phyloP scores from a whole-genome alignment of 2,888 invertebrate species.

The Willowsia nigromaculata region DNA sequence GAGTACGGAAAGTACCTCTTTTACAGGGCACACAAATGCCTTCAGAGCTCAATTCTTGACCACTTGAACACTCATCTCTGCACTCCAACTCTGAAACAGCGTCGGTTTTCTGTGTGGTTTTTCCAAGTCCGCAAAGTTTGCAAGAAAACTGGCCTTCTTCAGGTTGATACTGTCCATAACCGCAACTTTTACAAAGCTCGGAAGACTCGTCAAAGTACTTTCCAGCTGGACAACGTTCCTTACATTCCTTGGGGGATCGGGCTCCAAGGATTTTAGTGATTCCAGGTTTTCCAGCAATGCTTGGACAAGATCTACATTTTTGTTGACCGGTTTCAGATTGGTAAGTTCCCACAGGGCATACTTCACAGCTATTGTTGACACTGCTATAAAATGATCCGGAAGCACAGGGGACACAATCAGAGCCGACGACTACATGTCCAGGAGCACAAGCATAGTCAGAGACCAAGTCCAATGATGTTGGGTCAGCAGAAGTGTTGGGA shows the following conservation, averaged over 20 bases:
- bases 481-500: slow-evolving; percentile 96
- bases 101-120: slow-evolving; percentile 94
- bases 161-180: slow-evolving; percentile 95
- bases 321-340: slow-evolving; percentile 95
- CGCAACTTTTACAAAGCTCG: slow-evolving; percentile 94
- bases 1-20: slow-evolving; percentile 91
- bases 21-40: slow-evolving; percentile 96
- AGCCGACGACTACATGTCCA: slow-evolving; percentile 93
- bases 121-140: slow-evolving; percentile 92
- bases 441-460: slow-evolving; percentile 95
- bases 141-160: slow-evolving; percentile 94
- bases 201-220: slow-evolving; percentile 95
- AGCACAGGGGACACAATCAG: slow-evolving; percentile 87
- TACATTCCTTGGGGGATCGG: slow-evolving; percentile 82
- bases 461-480: slow-evolving; percentile 90
- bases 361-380: slow-evolving; percentile 87
- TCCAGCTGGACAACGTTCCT: slow-evolving; percentile 94
- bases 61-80: slow-evolving; percentile 93
- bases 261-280: slow-evolving; percentile 94
- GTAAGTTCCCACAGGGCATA: slow-evolving; percentile 93
- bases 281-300: slow-evolving; percentile 92
- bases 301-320: slow-evolving; percentile 93
- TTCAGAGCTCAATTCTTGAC: slow-evolving; percentile 91
- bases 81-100: slow-evolving; percentile 91
- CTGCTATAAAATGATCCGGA: slow-evolving; percentile 92